phyloP scores from a whole-genome alignment of 2,797 vertebrate species.

The Premnoplex brunnescens region DNA sequence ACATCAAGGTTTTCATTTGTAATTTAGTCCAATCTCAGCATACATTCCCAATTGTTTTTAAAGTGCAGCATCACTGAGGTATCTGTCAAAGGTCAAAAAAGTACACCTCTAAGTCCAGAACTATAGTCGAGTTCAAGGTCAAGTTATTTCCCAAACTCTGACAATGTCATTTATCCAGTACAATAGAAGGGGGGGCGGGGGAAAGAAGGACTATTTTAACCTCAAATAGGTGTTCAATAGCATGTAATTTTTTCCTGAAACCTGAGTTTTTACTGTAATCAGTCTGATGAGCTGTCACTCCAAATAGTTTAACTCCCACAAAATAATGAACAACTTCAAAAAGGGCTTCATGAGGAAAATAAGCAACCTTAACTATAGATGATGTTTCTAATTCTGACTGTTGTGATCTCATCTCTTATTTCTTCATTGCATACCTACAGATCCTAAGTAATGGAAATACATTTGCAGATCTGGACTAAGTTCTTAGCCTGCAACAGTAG shows the following conservation, averaged over 20 bases:
- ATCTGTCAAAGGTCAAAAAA: background rate
- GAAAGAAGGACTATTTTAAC: background rate
- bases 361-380: background rate
- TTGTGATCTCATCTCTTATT: constrained; percentile 29
- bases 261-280: constrained; percentile 1
- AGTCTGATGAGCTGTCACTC: background rate
- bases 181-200: background rate
- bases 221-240: background rate
- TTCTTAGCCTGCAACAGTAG: background rate
- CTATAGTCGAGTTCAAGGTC: background rate
- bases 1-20: background rate
- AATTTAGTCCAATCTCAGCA: background rate
- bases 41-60: background rate
- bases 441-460: constrained; percentile 24
- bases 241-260: background rate
- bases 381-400: constrained; percentile 15
- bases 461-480: background rate
- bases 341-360: background rate
- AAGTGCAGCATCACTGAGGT: background rate
- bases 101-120: background rate
- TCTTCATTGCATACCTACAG: constrained; percentile 21
- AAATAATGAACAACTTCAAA: constrained; percentile 17
- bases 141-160: background rate
- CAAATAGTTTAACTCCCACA: background rate
- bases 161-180: background rate